A percentile compares a stretch with the other conserved stretches of the same genome.
These are phyloP conservation scores for Zoanthus solanderi DNA, from an alignment of 92 coral and sea anemone genomes.

Conservation along the genomic window DNA sequence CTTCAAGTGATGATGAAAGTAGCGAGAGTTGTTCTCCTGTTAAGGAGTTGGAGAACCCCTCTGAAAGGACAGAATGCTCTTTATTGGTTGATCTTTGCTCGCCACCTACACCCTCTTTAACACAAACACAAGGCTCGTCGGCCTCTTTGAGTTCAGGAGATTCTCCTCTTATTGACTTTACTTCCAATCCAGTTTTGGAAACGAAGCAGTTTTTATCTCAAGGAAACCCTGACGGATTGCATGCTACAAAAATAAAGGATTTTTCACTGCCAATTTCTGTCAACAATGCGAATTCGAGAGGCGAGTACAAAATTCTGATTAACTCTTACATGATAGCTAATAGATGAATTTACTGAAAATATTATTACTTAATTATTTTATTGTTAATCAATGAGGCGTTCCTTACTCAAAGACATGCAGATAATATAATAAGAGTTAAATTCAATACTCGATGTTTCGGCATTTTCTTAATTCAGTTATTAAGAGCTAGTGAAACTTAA, in stretches of 20 bases:
- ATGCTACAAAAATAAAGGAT: conserved; percentile 1
- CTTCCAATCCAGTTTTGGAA: not conserved
- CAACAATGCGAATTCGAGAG: conserved; percentile 26
- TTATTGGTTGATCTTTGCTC: conserved; percentile 32
- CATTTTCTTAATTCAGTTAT: too few species aligned
- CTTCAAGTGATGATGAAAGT: conserved; percentile 48
- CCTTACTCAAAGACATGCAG: too few species aligned
- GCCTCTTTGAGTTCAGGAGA: conserved; percentile 2
- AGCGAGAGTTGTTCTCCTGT: conserved; percentile 17
- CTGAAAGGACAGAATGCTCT: conserved; percentile 32
- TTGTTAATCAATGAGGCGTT: too few species aligned
- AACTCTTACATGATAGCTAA: too few species aligned
- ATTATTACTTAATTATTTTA: too few species aligned
- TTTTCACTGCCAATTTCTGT: conserved; percentile 9
- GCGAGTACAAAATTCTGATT: not conserved
- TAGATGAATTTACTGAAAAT: too few species aligned
- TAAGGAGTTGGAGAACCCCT: conserved; percentile 30
- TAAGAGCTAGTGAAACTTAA: too few species aligned
- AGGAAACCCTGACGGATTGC: conserved; percentile 7
- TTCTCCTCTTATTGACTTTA: conserved; percentile 22
- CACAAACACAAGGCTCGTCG: conserved; percentile 4
- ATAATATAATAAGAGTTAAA: too few species aligned
- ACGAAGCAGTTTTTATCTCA: not conserved
- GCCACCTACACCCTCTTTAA: not conserved
- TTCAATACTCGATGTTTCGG: too few species aligned